phyloP scores from a whole-genome alignment of 2,113 vertebrate species.

The Apistogramma diplotaenia region DNA sequence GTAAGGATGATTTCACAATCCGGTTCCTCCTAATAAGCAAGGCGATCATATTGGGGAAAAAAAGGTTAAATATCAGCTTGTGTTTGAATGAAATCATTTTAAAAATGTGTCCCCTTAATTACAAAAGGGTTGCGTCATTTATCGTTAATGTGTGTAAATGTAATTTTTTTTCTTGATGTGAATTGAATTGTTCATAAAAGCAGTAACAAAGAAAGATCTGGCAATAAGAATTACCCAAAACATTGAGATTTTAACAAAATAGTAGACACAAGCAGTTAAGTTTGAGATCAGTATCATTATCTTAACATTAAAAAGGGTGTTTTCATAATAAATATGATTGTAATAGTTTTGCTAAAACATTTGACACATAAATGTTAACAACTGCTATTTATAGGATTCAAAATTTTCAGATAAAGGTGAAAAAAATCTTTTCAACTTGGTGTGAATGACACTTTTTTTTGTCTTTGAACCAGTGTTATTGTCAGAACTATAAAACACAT shows the following conservation, averaged over 20 bases:
- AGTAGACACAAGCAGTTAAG: not conserved
- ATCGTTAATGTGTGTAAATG: not conserved
- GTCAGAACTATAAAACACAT: not conserved
- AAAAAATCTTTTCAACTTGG: not conserved
- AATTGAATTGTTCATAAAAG: not conserved
- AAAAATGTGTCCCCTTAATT: not conserved
- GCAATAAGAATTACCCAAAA: conserved; percentile 10
- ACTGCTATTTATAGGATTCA: not conserved
- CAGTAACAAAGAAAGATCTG: not conserved
- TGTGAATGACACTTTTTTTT: not conserved
- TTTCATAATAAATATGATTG: not conserved
- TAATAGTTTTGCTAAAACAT: not conserved
- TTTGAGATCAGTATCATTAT: not conserved
- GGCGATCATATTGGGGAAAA: not conserved
- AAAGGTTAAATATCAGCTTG: not conserved
- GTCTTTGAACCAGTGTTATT: not conserved
- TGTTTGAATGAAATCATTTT: not conserved
- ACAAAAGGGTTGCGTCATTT: not conserved
- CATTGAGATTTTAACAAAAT: conserved; percentile 41
- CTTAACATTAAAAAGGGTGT: not conserved
- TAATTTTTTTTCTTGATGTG: not conserved
- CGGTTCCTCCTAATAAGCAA: not conserved
- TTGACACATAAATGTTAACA: not conserved
- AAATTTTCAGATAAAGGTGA: not conserved
- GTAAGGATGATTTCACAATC: not conserved